These are phyloP conservation scores for Ceratosolen solmsi DNA, from an alignment of 1,140 invertebrate species.

Conservation along the genomic window DNA sequence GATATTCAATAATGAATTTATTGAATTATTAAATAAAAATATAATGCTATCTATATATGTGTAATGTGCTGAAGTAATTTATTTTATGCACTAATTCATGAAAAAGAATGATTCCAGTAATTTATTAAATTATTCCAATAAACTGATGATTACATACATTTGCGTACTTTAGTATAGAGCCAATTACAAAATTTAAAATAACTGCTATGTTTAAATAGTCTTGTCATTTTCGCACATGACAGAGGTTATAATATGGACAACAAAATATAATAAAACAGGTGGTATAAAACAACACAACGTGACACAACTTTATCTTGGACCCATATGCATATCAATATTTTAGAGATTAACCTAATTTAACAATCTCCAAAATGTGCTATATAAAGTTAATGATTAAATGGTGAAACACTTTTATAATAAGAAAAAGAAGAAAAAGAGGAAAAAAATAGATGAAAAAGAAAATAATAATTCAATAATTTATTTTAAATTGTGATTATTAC, in stretches of 20 bases:
- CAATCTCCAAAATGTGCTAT: not conserved
- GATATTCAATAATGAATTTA: not conserved
- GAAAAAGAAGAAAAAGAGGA: too few relatives aligned
- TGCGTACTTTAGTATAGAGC: conserved; percentile 8
- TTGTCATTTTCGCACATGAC: not conserved
- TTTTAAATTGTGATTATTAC: not conserved
- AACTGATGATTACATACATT: not conserved
- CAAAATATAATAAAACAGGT: conserved; percentile 52
- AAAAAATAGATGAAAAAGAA: too few relatives aligned
- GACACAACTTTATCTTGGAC: conserved; percentile 71
- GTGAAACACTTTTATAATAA: not conserved
- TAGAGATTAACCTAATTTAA: conserved; percentile 21
- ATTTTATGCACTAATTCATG: not conserved
- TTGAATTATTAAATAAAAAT: conserved; percentile 41
- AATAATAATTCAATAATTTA: not conserved
- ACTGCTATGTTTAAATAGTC: not conserved
- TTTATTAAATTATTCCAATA: not conserved
- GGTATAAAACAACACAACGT: conserved; percentile 60
- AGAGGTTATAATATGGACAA: not conserved
- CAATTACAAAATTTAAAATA: conserved; percentile 26
- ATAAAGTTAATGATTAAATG: conserved; percentile 6
- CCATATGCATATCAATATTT: conserved; percentile 64
- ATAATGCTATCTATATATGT: conserved; percentile 47
- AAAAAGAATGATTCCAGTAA: conserved; percentile 28
- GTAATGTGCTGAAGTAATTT: not conserved